Conservation (phyloP, 2,113 vertebrate species). For the Brachyhypopomus gauderio region DNA sequence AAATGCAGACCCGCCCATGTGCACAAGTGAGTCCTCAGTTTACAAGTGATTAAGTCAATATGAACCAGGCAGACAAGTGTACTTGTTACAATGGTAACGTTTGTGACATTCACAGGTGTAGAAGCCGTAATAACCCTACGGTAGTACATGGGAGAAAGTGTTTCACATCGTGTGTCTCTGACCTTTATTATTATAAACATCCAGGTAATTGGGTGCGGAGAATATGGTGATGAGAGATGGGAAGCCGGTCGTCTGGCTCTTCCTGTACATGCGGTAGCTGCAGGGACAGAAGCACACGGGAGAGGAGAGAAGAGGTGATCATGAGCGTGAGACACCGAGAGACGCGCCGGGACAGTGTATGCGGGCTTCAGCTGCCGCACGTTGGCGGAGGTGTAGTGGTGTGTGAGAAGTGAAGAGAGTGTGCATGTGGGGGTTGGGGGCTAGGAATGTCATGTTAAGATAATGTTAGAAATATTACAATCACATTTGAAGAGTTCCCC, state of each 20-base stretch:
- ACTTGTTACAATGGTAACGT: neutral
- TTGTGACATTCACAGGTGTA: neutral
- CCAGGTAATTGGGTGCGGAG: slow-evolving; percentile 83
- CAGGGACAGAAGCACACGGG: slow-evolving; percentile 46
- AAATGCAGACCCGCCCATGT: neutral
- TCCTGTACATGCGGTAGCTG: slow-evolving; percentile 84
- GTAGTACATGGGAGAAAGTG: no score
- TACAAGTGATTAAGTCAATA: slow-evolving; percentile 4
- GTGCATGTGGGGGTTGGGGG: neutral
- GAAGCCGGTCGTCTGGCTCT: slow-evolving; percentile 83
- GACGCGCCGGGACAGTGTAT: no score
- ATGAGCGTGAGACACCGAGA: no score
- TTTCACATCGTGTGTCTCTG: slow-evolving; percentile 22
- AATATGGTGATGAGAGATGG: slow-evolving; percentile 85
- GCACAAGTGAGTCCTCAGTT: neutral
- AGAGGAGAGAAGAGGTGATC: neutral
- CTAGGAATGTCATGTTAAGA: no score
- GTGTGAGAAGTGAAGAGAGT: no score
- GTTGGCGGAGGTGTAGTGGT: no score
- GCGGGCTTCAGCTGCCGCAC: no score
- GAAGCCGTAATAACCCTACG: no score
- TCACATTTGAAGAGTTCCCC: no score
- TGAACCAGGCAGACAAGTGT: neutral
- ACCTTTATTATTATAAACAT: slow-evolving; percentile 86
- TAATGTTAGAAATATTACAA: no score